Evolutionary conservation across 2,888 invertebrate genomes (phyloP).

Genomic region (Mantis religiosa): DNA sequence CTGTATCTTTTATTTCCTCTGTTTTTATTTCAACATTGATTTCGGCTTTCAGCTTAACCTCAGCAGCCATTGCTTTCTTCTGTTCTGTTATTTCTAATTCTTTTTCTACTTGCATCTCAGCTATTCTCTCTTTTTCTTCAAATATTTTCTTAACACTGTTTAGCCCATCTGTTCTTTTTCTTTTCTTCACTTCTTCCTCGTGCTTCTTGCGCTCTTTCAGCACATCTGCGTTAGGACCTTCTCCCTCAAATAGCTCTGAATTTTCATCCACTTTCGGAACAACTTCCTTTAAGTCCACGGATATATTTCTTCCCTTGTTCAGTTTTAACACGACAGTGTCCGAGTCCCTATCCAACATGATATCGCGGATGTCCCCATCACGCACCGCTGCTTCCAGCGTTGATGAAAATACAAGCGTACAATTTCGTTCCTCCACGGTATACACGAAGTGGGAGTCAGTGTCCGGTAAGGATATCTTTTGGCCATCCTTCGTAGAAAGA

Average conservation of each 20-base stretch:
- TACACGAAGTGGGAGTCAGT: slow-evolving; percentile 64
- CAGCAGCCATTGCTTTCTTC: slow-evolving; percentile 36
- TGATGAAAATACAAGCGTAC: slow-evolving; percentile 70
- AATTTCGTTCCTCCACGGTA: slow-evolving; percentile 67
- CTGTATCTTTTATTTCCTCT: slow-evolving; percentile 45
- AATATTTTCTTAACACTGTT: slow-evolving; percentile 67
- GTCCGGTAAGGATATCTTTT: slow-evolving; percentile 43
- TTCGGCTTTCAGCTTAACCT: slow-evolving; percentile 20
- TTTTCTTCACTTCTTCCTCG: slow-evolving; percentile 46
- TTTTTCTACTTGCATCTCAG: slow-evolving; percentile 59
- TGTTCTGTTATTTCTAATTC: slow-evolving; percentile 42
- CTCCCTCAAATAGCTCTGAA: slow-evolving; percentile 62
- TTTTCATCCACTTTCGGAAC: slow-evolving; percentile 48
- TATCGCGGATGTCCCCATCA: slow-evolving; percentile 71
- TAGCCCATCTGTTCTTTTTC: slow-evolving; percentile 52
- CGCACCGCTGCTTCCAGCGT: slow-evolving; percentile 70
- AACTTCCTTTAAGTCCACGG: slow-evolving; percentile 63
- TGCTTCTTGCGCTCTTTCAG: slow-evolving; percentile 43
- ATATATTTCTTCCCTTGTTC: slow-evolving; percentile 70
- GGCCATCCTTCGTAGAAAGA: slow-evolving; percentile 32
- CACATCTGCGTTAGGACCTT: slow-evolving; percentile 57
- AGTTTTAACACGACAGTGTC: slow-evolving; percentile 70
- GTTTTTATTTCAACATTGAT: not conserved
- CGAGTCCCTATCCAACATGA: slow-evolving; percentile 70
- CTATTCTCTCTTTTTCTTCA: slow-evolving; percentile 69